Percentiles rank a stretch among this genome's conserved stretches.
These are phyloP conservation scores for Zaprionus capensis DNA, from an alignment of 1,140 invertebrate genomes.

Conservation along the genomic window DNA sequence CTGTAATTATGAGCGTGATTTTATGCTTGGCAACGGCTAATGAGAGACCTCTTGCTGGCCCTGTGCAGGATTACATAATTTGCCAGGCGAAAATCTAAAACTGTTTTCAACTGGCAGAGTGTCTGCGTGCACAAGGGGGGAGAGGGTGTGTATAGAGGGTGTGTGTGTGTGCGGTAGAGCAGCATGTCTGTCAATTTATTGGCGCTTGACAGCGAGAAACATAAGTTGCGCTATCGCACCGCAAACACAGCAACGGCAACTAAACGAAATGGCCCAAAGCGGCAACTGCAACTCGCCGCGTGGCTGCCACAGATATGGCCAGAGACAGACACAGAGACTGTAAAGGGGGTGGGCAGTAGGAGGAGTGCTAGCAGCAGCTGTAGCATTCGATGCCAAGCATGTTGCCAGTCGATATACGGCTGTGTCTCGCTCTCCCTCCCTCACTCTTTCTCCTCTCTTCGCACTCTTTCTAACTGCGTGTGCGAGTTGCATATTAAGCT, in stretches of 20 bases:
- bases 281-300: slow-evolving; percentile 27
- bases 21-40: slow-evolving; percentile 26
- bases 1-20: slow-evolving; percentile 16
- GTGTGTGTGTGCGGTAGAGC: slow-evolving; percentile 20
- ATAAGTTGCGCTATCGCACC: slow-evolving; percentile 78
- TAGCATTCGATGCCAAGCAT: slow-evolving; percentile 29
- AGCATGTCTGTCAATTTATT: slow-evolving; percentile 71
- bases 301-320: slow-evolving; percentile 43
- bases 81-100: slow-evolving; percentile 31
- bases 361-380: background rate
- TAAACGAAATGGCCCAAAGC: slow-evolving; percentile 32
- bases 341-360: background rate
- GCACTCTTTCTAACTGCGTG: slow-evolving; percentile 43
- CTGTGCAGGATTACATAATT: slow-evolving; percentile 52
- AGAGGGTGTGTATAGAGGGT: background rate
- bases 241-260: slow-evolving; percentile 55
- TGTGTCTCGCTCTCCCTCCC: slow-evolving; percentile 10
- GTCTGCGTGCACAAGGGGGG: background rate
- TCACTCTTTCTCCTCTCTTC: slow-evolving; percentile 22
- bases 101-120: slow-evolving; percentile 3
- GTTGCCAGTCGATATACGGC: slow-evolving; percentile 43
- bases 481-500: slow-evolving; percentile 75
- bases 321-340: background rate
- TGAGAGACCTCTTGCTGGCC: slow-evolving; percentile 20
- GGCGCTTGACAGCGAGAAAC: slow-evolving; percentile 64